Conservation (phyloP, 2,113 vertebrate genomes). For the Egretta garzetta region DNA sequence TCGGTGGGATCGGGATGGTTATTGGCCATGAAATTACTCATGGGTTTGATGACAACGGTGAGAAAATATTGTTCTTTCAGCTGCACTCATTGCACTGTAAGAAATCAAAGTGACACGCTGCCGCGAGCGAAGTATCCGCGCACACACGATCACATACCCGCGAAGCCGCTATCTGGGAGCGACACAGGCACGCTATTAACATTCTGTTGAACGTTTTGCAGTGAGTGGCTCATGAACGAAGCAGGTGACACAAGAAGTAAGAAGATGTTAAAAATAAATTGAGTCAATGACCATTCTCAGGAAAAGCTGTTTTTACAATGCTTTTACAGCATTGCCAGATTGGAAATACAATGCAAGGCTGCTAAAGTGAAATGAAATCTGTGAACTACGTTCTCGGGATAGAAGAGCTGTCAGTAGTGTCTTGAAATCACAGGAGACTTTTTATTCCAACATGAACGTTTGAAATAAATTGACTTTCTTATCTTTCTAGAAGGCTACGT, state of each 20-base stretch:
- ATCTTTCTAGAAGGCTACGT: background rate
- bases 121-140: background rate
- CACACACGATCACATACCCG: background rate
- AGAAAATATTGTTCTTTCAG: background rate
- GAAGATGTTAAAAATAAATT: background rate
- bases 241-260: background rate
- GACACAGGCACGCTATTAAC: accelerated
- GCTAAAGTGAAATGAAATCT: background rate
- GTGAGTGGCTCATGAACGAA: background rate
- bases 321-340: background rate
- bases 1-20: conserved; percentile 96
- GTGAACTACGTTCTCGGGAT: background rate
- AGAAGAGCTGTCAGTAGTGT: background rate
- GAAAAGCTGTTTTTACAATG: background rate
- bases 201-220: background rate
- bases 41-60: conserved; percentile 97
- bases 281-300: background rate
- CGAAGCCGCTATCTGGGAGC: background rate
- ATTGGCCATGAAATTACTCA: conserved; percentile 97
- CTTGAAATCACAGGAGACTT: background rate
- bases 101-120: accelerated
- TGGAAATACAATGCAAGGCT: background rate
- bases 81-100: background rate
- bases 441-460: background rate
- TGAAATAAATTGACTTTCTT: background rate